phyloP scores from a whole-genome alignment of 2,113 vertebrate species.

The Zosterops pallidus region DNA sequence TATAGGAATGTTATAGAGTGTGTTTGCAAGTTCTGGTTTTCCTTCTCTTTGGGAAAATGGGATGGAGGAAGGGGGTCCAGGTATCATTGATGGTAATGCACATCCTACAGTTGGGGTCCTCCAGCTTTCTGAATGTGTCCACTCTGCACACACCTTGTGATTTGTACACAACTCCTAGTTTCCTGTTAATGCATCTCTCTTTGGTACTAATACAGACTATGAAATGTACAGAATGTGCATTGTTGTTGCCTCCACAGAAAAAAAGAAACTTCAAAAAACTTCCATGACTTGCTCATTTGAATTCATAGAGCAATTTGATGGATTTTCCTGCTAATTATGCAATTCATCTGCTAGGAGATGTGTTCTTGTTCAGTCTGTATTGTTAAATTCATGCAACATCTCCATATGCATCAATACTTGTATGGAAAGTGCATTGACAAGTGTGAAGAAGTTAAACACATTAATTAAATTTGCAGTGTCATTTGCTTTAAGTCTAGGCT shows the following conservation, averaged over 20 bases:
- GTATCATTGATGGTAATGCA: neutral
- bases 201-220: neutral
- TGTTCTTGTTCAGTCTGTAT: neutral
- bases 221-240: neutral
- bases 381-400: constrained; percentile 38
- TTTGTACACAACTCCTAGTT: neutral
- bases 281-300: neutral
- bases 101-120: neutral
- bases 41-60: neutral
- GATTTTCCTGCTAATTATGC: constrained; percentile 16
- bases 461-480: neutral
- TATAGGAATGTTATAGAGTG: neutral
- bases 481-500: neutral
- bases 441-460: neutral
- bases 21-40: neutral
- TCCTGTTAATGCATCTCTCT: neutral
- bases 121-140: neutral
- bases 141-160: neutral
- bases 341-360: neutral
- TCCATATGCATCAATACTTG: neutral
- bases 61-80: neutral
- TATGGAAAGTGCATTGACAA: constrained; percentile 25
- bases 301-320: neutral
- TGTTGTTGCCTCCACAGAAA: neutral
- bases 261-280: neutral